phyloP scores from a whole-genome alignment of 2,797 vertebrate species.

The Hydrolagus colliei region DNA sequence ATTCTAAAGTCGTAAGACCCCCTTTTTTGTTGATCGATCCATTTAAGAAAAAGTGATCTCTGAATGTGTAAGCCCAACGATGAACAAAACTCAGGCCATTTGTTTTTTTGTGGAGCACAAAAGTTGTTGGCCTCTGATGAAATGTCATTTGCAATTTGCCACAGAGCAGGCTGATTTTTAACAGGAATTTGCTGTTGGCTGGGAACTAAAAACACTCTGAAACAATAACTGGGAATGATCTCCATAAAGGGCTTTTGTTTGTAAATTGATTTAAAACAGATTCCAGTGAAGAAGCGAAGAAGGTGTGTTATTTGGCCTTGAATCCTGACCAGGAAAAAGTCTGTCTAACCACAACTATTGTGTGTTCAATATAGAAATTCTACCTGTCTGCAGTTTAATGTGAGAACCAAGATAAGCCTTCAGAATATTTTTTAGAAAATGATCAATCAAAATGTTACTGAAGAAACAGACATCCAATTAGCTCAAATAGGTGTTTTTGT shows the following conservation, averaged over 20 bases:
- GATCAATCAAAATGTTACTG: background rate
- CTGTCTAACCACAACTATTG: background rate
- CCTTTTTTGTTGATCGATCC: too few species aligned
- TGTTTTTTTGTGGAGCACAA: background rate
- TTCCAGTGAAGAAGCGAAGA: background rate
- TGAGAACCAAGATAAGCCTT: background rate
- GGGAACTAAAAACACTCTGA: conserved; percentile 3
- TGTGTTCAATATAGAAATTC: background rate
- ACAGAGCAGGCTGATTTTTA: conserved; percentile 8
- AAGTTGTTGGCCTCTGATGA: background rate
- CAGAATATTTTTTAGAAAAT: background rate
- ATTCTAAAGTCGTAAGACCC: background rate
- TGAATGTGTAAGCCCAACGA: background rate
- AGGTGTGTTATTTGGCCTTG: background rate
- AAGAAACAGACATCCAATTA: background rate
- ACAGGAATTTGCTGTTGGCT: background rate
- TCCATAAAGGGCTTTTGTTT: conserved; percentile 17
- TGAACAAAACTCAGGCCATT: background rate
- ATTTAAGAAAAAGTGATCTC: too few species aligned
- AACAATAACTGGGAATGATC: conserved; percentile 19
- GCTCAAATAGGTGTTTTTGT: background rate
- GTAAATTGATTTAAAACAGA: conserved; percentile 26
- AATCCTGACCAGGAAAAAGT: background rate
- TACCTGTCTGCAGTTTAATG: background rate
- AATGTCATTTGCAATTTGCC: conserved; percentile 20